These are phyloP conservation scores for Drosophila albomicans DNA, from an alignment of 1,140 invertebrate genomes.

Conservation along the genomic window DNA sequence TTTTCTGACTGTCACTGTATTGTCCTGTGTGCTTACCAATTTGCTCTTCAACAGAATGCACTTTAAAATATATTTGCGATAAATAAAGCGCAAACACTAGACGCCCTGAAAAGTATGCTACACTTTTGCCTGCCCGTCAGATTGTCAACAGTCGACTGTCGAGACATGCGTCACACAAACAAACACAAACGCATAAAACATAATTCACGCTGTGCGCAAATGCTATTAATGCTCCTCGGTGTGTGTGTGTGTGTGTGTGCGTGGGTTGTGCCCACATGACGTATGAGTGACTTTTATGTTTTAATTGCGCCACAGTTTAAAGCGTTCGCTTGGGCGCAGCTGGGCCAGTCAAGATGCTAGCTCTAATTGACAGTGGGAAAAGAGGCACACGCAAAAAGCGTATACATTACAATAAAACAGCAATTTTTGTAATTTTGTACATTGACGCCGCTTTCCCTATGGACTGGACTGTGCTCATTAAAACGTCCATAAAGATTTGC, in stretches of 20 bases:
- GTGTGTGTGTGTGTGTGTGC: background rate
- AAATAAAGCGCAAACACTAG: background rate
- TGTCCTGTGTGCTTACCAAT: too few species aligned
- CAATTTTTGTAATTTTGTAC: background rate
- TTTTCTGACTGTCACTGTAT: too few species aligned
- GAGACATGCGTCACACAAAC: slow-evolving; percentile 53
- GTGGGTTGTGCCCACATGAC: slow-evolving; percentile 57
- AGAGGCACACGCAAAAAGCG: slow-evolving; percentile 29
- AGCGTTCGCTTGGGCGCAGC: slow-evolving; percentile 58
- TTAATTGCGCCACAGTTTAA: slow-evolving; percentile 75
- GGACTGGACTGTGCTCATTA: slow-evolving; percentile 39
- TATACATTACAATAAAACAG: slow-evolving; percentile 1
- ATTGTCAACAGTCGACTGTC: slow-evolving; percentile 24
- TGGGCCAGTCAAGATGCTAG: slow-evolving; percentile 61
- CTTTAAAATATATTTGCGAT: background rate
- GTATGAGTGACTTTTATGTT: slow-evolving; percentile 83
- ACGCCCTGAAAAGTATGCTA: slow-evolving; percentile 67
- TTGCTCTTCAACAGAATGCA: too few species aligned
- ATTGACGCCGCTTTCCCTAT: background rate
- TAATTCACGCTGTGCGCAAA: slow-evolving; percentile 68
- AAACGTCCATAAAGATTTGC: slow-evolving; percentile 48
- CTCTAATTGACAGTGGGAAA: slow-evolving; percentile 67
- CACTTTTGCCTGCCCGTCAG: slow-evolving; percentile 42
- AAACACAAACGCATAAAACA: slow-evolving; percentile 34
- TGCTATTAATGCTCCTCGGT: slow-evolving; percentile 66